Percentiles rank a stretch among this genome's conserved stretches.
Conservation (phyloP, 2,888 invertebrate genomes). For the Alcis repandata region DNA sequence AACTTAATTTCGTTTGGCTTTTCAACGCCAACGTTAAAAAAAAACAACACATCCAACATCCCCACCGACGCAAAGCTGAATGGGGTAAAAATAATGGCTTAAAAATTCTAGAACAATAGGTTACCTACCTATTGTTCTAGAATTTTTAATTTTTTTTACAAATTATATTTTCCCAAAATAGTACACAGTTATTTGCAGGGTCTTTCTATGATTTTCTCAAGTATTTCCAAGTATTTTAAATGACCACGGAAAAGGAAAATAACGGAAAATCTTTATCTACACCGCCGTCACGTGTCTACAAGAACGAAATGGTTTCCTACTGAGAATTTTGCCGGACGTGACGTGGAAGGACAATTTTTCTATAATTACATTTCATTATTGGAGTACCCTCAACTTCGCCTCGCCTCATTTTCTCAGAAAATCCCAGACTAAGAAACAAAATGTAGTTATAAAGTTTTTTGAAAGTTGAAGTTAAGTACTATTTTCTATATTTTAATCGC, state of each 20-base stretch:
- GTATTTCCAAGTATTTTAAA: neutral
- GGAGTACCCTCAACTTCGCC: neutral
- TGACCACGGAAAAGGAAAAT: conserved; percentile 17
- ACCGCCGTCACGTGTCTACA: conserved; percentile 25
- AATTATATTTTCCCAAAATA: no score
- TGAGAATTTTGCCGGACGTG: conserved; percentile 27
- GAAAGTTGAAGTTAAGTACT: neutral
- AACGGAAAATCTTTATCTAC: conserved; percentile 19
- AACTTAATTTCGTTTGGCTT: no score
- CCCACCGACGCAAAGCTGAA: no score
- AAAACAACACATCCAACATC: no score
- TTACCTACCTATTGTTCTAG: no score
- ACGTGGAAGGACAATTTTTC: conserved; percentile 22
- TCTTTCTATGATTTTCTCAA: neutral
- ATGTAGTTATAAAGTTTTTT: no score
- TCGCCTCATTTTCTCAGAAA: neutral
- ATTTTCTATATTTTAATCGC: no score
- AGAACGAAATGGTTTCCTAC: conserved; percentile 29
- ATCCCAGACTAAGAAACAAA: neutral
- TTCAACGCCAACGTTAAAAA: no score
- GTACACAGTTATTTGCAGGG: neutral
- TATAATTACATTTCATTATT: conserved; percentile 17
- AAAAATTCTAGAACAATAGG: no score
- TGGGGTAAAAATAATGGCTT: no score
- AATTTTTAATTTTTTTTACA: no score